These are phyloP conservation scores for Trigoniulus corallinus DNA, from an alignment of 1,140 invertebrate genomes.

Conservation along the genomic window DNA sequence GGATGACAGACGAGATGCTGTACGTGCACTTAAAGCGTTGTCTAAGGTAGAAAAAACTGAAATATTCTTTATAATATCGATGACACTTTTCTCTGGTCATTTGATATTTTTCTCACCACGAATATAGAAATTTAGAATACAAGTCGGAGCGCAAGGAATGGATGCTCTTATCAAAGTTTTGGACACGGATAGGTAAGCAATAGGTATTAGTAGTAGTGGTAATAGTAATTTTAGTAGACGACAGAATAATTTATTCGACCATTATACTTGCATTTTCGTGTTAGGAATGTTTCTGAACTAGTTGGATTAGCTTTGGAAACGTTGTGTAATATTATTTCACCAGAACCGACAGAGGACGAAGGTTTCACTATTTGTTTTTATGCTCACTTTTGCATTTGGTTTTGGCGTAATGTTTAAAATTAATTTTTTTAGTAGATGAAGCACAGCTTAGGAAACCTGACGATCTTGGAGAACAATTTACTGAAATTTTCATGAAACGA, in stretches of 20 bases:
- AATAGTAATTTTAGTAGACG: no score
- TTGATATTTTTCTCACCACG: conserved; percentile 1
- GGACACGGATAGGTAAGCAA: conserved; percentile 25
- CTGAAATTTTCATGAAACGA: conserved; percentile 94
- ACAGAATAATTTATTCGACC: not conserved
- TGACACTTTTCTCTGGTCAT: conserved; percentile 6
- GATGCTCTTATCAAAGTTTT: conserved; percentile 49
- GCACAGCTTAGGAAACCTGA: not conserved
- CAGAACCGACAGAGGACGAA: conserved; percentile 43
- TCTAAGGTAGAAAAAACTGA: conserved; percentile 39
- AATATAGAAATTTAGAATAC: conserved; percentile 61
- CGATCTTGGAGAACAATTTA: conserved; percentile 77
- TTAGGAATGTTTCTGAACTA: conserved; percentile 71
- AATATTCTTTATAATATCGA: not conserved
- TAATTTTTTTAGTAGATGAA: not conserved
- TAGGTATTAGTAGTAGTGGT: not conserved
- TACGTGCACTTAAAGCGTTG: conserved; percentile 80
- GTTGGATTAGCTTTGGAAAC: conserved; percentile 81
- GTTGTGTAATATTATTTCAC: conserved; percentile 73
- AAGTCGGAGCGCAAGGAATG: conserved; percentile 93
- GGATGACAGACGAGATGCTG: conserved; percentile 90
- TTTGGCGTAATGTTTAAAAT: not conserved
- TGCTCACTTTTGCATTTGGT: not conserved
- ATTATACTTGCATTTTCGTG: conserved; percentile 6
- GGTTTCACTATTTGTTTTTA: conserved; percentile 12